Conservation (phyloP, 2,888 invertebrate species). For the Xestia sexstrigata region DNA sequence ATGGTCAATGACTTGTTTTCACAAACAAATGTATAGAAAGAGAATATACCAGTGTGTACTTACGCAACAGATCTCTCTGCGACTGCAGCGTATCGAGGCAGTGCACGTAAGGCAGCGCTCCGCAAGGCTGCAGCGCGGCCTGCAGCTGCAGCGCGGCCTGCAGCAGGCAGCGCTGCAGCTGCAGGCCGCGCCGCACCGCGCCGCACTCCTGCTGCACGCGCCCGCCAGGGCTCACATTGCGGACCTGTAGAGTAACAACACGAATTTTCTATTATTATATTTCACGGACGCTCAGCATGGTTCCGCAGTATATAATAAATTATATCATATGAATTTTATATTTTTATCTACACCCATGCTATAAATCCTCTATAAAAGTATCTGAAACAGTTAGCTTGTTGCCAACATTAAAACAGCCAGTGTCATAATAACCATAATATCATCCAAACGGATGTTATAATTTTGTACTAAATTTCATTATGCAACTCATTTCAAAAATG, state of each 20-base stretch:
- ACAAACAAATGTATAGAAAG: background rate
- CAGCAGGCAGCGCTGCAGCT: conserved; percentile 67
- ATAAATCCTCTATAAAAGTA: no score
- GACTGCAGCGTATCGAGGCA: conserved; percentile 73
- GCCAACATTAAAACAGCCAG: no score
- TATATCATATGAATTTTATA: no score
- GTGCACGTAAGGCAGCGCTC: conserved; percentile 71
- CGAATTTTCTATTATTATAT: no score
- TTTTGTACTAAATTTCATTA: no score
- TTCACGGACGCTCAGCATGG: no score
- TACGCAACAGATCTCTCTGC: conserved; percentile 79
- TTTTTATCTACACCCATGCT: no score
- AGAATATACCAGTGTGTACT: conserved; percentile 51
- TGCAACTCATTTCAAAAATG: no score
- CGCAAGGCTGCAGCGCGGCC: conserved; percentile 61
- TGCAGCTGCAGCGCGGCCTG: conserved; percentile 62
- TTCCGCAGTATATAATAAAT: no score
- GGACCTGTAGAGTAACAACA: conserved; percentile 48
- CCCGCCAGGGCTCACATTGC: conserved; percentile 48
- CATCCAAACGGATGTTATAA: no score
- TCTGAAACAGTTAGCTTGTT: no score
- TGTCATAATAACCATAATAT: no score
- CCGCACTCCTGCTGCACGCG: conserved; percentile 66
- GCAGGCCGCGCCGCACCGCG: conserved; percentile 69
- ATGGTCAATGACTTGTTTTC: background rate